Percentiles rank a stretch among this genome's conserved stretches.
Conservation (phyloP, 2,888 invertebrate genomes). For the Adelphocoris suturalis region DNA sequence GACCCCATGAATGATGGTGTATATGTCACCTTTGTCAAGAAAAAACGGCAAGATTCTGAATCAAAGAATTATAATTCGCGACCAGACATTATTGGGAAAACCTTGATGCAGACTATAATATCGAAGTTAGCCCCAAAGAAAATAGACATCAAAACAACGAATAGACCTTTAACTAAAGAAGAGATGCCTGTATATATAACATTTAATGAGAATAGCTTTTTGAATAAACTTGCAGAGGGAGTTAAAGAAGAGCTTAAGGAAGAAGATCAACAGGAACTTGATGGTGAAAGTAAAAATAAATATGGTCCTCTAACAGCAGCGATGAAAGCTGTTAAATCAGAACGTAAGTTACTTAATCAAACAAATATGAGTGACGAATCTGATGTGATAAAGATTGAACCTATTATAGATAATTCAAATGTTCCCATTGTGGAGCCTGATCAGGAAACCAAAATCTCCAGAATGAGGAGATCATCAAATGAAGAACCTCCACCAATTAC, state of each 20-base stretch:
- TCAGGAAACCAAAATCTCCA: not conserved
- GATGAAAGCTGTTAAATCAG: not conserved
- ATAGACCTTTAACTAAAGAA: not conserved
- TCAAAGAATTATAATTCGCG: not conserved
- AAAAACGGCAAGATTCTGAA: constrained; percentile 14
- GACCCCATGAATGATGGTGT: constrained; percentile 63
- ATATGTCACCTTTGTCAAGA: constrained; percentile 69
- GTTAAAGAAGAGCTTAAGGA: constrained; percentile 52
- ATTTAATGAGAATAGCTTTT: constrained; percentile 67
- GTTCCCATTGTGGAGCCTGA: not conserved
- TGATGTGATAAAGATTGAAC: constrained; percentile 1
- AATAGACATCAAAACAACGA: constrained; percentile 1
- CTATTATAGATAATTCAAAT: not conserved
- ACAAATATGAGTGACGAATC: not conserved
- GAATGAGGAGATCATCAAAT: constrained; percentile 64
- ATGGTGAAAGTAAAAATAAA: constrained; percentile 24
- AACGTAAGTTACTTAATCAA: not conserved
- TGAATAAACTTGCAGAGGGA: constrained; percentile 68
- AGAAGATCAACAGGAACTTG: constrained; percentile 19
- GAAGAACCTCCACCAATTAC: constrained; percentile 26
- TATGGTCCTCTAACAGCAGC: constrained; percentile 57
- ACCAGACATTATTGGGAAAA: constrained; percentile 22
- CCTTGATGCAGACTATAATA: constrained; percentile 52
- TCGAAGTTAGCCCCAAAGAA: constrained; percentile 53
- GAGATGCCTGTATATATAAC: constrained; percentile 70